phyloP scores from a whole-genome alignment of 1,140 invertebrate genomes.

The Piezodorus guildinii region DNA sequence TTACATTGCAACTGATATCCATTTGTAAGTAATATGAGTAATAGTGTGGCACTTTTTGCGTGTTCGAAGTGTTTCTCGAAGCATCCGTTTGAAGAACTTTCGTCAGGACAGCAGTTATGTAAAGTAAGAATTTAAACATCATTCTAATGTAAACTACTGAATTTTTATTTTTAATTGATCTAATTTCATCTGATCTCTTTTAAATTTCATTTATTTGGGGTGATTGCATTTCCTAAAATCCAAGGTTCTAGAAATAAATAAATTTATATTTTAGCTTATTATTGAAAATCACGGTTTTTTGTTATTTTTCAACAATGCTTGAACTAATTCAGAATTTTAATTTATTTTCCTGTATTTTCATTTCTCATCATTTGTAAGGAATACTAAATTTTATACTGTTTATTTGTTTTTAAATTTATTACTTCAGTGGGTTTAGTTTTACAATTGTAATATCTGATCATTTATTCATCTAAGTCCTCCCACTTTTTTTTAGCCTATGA shows the following conservation, averaged over 20 bases:
- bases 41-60: slow-evolving; percentile 54
- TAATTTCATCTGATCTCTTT: too few relatives aligned
- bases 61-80: slow-evolving; percentile 89
- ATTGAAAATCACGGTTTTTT: too few relatives aligned
- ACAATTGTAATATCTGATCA: too few relatives aligned
- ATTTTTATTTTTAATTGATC: not conserved
- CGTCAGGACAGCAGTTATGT: slow-evolving; percentile 86
- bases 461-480: too few relatives aligned
- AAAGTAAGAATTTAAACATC: slow-evolving; percentile 53
- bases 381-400: not conserved
- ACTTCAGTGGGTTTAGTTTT: too few relatives aligned
- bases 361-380: not conserved
- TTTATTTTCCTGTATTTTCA: not conserved
- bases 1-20: too few relatives aligned
- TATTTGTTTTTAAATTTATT: not conserved
- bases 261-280: too few relatives aligned
- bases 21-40: slow-evolving; percentile 23
- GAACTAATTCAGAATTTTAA: not conserved
- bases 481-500: too few relatives aligned
- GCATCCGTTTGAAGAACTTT: slow-evolving; percentile 91
- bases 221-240: too few relatives aligned
- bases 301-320: not conserved
- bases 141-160: too few relatives aligned
- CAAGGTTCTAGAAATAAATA: not conserved
- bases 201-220: too few relatives aligned